phyloP scores from a whole-genome alignment of 2,113 vertebrate species.

The Scopus umbretta region DNA sequence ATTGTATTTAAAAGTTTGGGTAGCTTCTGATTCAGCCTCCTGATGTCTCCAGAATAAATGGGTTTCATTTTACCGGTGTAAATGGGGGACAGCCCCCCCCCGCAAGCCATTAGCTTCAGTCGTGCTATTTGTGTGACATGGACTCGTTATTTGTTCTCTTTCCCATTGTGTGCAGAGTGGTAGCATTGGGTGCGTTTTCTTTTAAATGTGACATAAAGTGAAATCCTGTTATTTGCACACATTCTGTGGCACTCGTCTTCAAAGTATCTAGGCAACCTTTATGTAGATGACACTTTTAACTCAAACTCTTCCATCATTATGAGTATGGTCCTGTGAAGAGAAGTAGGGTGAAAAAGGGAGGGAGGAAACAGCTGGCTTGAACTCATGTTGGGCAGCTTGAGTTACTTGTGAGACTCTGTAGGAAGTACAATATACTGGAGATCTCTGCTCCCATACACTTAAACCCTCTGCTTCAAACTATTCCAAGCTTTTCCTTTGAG shows the following conservation, averaged over 20 bases:
- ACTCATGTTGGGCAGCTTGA: not conserved
- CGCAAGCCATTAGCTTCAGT: not conserved
- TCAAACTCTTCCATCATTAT: not conserved
- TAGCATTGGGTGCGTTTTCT: not conserved
- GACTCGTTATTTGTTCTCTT: not conserved
- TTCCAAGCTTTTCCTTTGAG: not conserved
- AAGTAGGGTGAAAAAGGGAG: not conserved
- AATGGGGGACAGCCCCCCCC: not conserved
- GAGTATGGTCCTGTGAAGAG: not conserved
- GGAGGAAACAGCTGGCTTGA: not conserved
- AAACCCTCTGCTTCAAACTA: not conserved
- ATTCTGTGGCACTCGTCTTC: not conserved
- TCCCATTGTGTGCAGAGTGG: not conserved
- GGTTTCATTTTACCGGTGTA: not conserved
- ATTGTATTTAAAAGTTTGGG: not conserved
- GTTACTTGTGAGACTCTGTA: not conserved
- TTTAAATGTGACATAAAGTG: not conserved
- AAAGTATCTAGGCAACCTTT: conserved; percentile 11
- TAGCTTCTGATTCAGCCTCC: not conserved
- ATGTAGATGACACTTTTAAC: not conserved
- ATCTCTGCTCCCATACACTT: not conserved
- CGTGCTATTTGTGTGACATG: not conserved
- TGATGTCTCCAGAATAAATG: not conserved
- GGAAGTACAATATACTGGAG: not conserved
- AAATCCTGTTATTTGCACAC: conserved; percentile 40